Conservation (phyloP, 2,888 invertebrate species). For the Helicoverpa assulta region DNA sequence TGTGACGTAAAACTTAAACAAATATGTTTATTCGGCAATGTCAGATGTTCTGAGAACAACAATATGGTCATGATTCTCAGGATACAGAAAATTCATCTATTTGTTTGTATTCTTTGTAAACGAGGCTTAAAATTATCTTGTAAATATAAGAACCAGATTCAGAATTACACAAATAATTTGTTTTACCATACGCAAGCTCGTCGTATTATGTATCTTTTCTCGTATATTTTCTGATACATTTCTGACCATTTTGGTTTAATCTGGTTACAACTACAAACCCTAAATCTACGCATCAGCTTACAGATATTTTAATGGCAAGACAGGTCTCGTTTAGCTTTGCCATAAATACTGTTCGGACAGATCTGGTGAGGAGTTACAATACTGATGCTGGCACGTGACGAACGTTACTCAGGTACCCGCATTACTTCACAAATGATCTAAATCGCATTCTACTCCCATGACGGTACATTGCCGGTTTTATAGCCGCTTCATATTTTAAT, state of each 20-base stretch:
- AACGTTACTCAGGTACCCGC: constrained; percentile 64
- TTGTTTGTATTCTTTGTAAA: not conserved
- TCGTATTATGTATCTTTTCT: not conserved
- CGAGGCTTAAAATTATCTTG: too few species aligned
- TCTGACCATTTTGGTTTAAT: not conserved
- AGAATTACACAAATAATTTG: too few species aligned
- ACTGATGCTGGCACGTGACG: constrained; percentile 60
- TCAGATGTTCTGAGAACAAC: constrained; percentile 28
- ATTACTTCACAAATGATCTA: constrained; percentile 64
- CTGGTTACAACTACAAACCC: not conserved
- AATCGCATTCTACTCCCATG: constrained; percentile 61
- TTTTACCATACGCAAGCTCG: too few species aligned
- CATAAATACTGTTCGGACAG: constrained; percentile 59
- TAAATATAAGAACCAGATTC: too few species aligned
- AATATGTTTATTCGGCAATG: constrained; percentile 19
- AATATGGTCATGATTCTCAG: not conserved
- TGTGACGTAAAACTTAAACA: constrained; percentile 23
- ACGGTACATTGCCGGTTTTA: constrained; percentile 77
- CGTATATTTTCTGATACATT: constrained; percentile 4
- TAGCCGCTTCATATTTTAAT: constrained; percentile 74
- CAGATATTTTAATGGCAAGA: constrained; percentile 25
- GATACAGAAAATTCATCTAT: not conserved
- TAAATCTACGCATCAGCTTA: not conserved
- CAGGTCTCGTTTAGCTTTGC: constrained; percentile 34
- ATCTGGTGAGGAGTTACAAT: constrained; percentile 54